Conservation (phyloP, 2,797 vertebrate genomes). For the Coregonus ussuriensis region DNA sequence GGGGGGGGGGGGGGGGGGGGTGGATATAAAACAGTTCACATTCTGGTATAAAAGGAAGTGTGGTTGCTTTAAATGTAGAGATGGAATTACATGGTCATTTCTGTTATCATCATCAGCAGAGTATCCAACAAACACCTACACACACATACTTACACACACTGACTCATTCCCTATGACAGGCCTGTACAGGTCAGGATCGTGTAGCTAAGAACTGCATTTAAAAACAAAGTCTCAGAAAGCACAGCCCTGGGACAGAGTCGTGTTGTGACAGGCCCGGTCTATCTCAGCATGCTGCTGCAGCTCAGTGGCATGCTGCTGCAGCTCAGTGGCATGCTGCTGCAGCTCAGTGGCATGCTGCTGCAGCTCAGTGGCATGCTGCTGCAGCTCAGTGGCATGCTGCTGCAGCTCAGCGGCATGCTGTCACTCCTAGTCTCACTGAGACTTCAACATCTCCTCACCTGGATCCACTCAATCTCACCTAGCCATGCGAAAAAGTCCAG, state of each 20-base stretch:
- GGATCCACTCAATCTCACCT: not conserved
- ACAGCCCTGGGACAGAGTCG: constrained; percentile 25
- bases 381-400: not conserved
- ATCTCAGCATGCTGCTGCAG: not conserved
- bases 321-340: too few species aligned
- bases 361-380: not conserved
- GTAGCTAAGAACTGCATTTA: constrained; percentile 36
- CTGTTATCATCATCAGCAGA: not conserved
- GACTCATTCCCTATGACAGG: constrained; percentile 27
- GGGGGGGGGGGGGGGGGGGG: not conserved
- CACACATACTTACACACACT: not conserved
- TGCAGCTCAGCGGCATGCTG: not conserved
- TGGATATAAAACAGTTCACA: not conserved
- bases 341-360: too few species aligned
- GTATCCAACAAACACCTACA: not conserved
- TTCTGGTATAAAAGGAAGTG: not conserved
- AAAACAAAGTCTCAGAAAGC: constrained; percentile 18
- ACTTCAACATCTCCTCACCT: constrained; percentile 18
- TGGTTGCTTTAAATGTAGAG: not conserved
- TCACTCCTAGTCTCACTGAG: constrained; percentile 18
- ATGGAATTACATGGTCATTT: not conserved
- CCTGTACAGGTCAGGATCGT: constrained; percentile 41
- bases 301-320: not conserved
- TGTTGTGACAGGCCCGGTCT: constrained; percentile 56
- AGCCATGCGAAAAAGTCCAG: not conserved